A percentile compares a stretch with the other conserved stretches of the same genome.
These are phyloP conservation scores for Pyrocephalus nanus DNA, from an alignment of 2,797 vertebrate species.

Conservation along the genomic window DNA sequence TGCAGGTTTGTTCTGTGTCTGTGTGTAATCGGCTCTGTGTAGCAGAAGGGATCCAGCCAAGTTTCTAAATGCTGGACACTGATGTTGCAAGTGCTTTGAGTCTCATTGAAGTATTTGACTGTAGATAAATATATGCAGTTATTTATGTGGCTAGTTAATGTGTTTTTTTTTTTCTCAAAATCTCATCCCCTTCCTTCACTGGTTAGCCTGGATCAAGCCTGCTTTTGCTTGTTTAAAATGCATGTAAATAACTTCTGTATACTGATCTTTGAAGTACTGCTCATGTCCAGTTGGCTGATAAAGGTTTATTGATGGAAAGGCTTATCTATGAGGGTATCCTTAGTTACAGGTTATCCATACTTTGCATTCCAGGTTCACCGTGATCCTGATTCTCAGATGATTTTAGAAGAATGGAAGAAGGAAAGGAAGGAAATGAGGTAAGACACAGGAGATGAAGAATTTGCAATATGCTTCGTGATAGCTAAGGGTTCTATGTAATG, in stretches of 20 bases:
- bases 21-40: background rate
- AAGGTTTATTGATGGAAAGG: background rate
- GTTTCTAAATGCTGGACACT: background rate
- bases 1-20: constrained; percentile 87
- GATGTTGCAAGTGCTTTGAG: background rate
- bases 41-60: background rate
- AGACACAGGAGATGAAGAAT: background rate
- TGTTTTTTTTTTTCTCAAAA: background rate
- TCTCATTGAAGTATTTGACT: background rate
- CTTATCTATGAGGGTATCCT: background rate
- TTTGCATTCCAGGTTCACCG: constrained; percentile 82
- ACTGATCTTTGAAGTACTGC: background rate
- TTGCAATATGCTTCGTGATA: background rate
- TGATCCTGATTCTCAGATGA: constrained; percentile 87
- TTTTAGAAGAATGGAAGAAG: constrained; percentile 91
- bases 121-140: background rate
- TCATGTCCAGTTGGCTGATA: background rate
- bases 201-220: background rate
- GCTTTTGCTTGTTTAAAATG: background rate
- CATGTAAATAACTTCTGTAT: rapidly evolving
- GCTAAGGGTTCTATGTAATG: background rate
- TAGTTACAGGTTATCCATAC: background rate
- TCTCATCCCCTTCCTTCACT: background rate
- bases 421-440: constrained; percentile 94
- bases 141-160: background rate